Conservation (phyloP, 1,140 invertebrate species). For the Drosophila insularis region DNA sequence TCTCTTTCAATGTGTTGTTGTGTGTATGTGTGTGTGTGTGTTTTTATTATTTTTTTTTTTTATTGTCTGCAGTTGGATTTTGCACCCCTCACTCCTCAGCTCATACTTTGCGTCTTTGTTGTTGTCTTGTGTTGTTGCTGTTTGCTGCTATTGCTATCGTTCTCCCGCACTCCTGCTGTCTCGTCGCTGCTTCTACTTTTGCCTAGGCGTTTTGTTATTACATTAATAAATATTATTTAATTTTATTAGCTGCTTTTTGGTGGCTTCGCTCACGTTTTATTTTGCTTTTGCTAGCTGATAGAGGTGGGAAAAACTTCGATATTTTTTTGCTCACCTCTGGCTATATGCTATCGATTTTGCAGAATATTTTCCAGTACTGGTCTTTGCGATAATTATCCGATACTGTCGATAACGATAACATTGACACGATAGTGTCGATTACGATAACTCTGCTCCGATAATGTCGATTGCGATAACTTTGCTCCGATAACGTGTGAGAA, state of each 20-base stretch:
- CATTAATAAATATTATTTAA: slow-evolving; percentile 6
- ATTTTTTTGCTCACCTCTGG: too few relatives aligned
- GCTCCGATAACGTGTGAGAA: too few relatives aligned
- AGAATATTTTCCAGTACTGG: too few relatives aligned
- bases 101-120: slow-evolving; percentile 15
- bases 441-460: too few relatives aligned
- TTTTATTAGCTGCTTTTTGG: neutral
- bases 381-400: too few relatives aligned
- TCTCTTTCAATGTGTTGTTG: neutral
- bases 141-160: neutral
- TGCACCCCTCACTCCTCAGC: slow-evolving; percentile 11
- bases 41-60: neutral
- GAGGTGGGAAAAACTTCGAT: too few relatives aligned
- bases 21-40: neutral
- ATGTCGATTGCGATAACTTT: too few relatives aligned
- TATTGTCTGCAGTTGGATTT: slow-evolving; percentile 10
- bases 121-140: neutral
- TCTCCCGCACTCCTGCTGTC: neutral
- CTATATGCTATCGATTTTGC: too few relatives aligned
- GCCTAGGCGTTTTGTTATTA: neutral
- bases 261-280: slow-evolving; percentile 17
- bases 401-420: too few relatives aligned
- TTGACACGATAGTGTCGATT: too few relatives aligned
- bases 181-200: neutral
- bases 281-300: slow-evolving; percentile 9